Evolutionary conservation across 2,888 invertebrate species (phyloP).

Genomic region (Eupithecia subfuscata): DNA sequence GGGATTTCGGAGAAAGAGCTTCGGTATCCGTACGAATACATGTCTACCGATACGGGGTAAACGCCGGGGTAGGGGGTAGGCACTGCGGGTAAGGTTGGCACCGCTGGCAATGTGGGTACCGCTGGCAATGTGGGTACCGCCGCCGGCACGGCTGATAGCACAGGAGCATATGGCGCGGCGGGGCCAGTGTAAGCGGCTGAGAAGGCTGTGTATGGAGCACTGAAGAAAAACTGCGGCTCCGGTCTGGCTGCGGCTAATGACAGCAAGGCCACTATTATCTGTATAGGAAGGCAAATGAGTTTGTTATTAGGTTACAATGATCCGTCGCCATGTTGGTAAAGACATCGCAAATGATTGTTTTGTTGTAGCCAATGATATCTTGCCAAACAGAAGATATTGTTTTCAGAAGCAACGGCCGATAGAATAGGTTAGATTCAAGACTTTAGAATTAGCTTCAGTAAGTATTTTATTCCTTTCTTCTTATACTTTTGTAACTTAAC

Average conservation of each 20-base stretch:
- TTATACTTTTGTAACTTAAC: neutral
- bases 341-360: neutral
- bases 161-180: neutral
- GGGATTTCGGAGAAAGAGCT: constrained; percentile 44
- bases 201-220: constrained; percentile 43
- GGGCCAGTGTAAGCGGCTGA: constrained; percentile 39
- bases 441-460: too few species aligned
- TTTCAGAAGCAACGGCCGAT: neutral
- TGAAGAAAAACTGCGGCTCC: constrained; percentile 44
- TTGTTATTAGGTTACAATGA: neutral
- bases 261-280: constrained; percentile 57
- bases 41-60: constrained; percentile 41
- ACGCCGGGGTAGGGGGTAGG: constrained; percentile 12
- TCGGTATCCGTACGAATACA: constrained; percentile 58
- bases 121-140: neutral
- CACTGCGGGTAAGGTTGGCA: constrained; percentile 5
- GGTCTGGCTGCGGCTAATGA: constrained; percentile 59
- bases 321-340: neutral
- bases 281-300: constrained; percentile 24
- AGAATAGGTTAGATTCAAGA: neutral
- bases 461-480: neutral
- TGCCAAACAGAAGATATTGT: neutral
- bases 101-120: constrained; percentile 5
- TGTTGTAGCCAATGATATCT: neutral
- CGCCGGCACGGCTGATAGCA: neutral